Base-by-base conservation (phyloP, 2,113 vertebrate species). In the Crypturellus undulatus region DNA sequence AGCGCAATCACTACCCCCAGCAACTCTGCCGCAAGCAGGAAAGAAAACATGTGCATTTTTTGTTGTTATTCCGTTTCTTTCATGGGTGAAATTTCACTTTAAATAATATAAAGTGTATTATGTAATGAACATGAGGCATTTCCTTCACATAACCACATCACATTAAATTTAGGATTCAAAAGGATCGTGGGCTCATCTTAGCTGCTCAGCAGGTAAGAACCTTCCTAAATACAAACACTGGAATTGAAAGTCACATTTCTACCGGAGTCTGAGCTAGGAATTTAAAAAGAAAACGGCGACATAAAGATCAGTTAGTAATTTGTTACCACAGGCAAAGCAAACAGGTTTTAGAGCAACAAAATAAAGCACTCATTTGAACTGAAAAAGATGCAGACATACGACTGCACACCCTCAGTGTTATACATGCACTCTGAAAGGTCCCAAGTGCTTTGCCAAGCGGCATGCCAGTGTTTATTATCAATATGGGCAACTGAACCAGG, bases 351-450 rank as follows among this genome's bases (percentile, higher is more conserved):
- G 72, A 75, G 70, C 69, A 68, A n/a, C 36, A 72, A 84, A 95
- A 70, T 18, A 47, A 67, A 34, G 3, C 8, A 8, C 24, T 52
- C 0, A 0, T 51, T 90, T 26, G 38, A 34, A 71, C 47, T 4
- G 51, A 87, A 77, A 60, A 89, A 22, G 21, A 70, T 10, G 0
- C 0, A 60, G 49, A 78, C 3, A 5, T 20, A 21, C 14, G 18
- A 47, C 16, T 1, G 0, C 19, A 59, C 0, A 0, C 42, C 64
- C 67, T 56, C 11, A 43, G 30, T 2, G 0, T 25, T 25, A 38
- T 2, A 19, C 2, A 0, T 12, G 12, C 0, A 3, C 40, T 87
- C 67, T 45, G 40, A 84, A 76, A 76, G 7, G 28, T 54, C 77
- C 58, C 77, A 36, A 21, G 30, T n/a, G 24, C 43, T 54, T 40